These are phyloP conservation scores for Dendrocopos noguchii DNA, from an alignment of 2,113 vertebrate genomes.

Conservation along the genomic window DNA sequence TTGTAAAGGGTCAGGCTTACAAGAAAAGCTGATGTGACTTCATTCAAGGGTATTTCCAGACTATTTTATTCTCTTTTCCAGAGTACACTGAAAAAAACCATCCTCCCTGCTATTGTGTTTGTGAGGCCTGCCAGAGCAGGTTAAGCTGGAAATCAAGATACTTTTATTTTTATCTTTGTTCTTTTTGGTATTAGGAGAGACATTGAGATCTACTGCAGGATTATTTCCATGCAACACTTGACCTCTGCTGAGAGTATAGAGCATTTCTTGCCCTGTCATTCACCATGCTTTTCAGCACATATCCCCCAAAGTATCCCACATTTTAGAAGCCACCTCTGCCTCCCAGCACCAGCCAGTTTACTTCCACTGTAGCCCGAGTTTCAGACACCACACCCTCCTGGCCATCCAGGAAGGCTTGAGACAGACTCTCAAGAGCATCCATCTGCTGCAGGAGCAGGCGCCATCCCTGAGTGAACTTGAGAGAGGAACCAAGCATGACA, in stretches of 20 bases:
- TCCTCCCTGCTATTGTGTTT: neutral
- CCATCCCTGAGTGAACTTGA: neutral
- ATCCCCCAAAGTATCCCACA: neutral
- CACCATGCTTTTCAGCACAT: neutral
- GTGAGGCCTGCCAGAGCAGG: neutral
- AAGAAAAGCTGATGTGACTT: neutral
- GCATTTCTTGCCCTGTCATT: neutral
- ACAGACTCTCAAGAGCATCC: neutral
- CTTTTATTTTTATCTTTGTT: neutral
- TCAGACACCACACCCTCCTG: neutral
- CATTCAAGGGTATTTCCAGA: neutral
- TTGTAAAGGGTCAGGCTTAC: neutral
- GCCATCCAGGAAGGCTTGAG: neutral
- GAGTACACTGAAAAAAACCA: neutral
- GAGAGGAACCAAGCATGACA: neutral
- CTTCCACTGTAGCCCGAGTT: neutral
- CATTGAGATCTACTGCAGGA: neutral
- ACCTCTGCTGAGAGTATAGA: neutral
- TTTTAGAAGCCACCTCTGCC: neutral
- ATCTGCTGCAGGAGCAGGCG: neutral
- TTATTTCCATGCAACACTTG: neutral
- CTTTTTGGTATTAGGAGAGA: neutral
- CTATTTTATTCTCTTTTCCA: neutral
- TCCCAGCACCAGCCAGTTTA: neutral
- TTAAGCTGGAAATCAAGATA: slow-evolving; percentile 37